A percentile compares a stretch with the other conserved stretches of the same genome.
phyloP scores from a whole-genome alignment of 2,113 vertebrate species.

The Oreochromis niloticus region DNA sequence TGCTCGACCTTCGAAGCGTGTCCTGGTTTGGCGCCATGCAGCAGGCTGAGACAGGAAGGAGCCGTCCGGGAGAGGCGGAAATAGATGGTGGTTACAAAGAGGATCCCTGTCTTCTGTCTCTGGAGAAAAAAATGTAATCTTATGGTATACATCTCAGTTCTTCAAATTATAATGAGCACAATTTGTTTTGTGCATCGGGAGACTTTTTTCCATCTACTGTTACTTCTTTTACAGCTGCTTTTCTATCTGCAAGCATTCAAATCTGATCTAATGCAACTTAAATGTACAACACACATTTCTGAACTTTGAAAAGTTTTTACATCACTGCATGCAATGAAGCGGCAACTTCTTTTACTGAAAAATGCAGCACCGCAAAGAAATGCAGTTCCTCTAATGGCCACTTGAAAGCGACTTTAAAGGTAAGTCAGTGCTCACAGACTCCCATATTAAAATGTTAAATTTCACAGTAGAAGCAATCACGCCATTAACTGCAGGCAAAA shows the following conservation, averaged over 20 bases:
- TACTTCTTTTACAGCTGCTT: background rate
- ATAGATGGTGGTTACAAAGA: background rate
- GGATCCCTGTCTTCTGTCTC: background rate
- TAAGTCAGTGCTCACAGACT: background rate
- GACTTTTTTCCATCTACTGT: background rate
- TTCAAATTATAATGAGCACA: background rate
- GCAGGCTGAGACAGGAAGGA: background rate
- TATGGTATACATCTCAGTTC: background rate
- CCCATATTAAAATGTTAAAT: background rate
- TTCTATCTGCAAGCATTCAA: background rate
- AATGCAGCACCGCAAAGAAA: background rate
- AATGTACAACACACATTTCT: background rate
- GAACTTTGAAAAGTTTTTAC: background rate
- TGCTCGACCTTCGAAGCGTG: background rate
- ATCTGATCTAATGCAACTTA: background rate
- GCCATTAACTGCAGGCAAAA: background rate
- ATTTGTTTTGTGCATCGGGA: background rate
- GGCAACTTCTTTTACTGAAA: background rate
- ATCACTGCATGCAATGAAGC: background rate
- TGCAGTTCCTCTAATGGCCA: background rate
- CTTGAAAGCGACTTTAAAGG: background rate
- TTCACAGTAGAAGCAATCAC: background rate
- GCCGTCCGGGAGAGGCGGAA: background rate
- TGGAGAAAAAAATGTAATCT: background rate
- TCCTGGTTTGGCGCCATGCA: background rate